These are phyloP conservation scores for Trypoxylus dichotomus DNA, from an alignment of 1,140 invertebrate genomes.

Conservation along the genomic window DNA sequence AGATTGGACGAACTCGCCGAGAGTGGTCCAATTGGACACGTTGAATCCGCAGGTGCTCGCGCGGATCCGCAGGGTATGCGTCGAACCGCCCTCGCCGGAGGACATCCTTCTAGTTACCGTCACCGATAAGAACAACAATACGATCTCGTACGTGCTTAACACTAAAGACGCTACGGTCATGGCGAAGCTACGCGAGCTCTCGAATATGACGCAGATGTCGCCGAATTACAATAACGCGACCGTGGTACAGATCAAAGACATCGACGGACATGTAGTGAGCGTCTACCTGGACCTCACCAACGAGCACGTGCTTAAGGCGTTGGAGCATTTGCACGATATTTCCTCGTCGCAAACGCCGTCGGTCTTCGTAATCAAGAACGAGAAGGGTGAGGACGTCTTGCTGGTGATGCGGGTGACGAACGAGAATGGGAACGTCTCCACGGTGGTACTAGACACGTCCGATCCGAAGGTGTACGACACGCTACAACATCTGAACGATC, in stretches of 20 bases:
- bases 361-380: not conserved
- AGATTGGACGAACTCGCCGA: not conserved
- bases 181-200: not conserved
- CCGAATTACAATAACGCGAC: not conserved
- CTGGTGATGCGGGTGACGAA: not conserved
- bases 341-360: not conserved
- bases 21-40: not conserved
- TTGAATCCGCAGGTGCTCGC: not conserved
- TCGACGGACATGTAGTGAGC: not conserved
- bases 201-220: not conserved
- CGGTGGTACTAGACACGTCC: not conserved
- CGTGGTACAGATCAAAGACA: not conserved
- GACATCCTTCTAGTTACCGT: not conserved
- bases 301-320: not conserved
- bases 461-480: not conserved
- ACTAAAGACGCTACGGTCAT: not conserved
- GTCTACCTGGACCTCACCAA: not conserved
- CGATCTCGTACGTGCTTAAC: not conserved
- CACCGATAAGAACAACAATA: not conserved
- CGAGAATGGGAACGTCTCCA: not conserved
- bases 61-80: not conserved
- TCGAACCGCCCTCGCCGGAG: not conserved
- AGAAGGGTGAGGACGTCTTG: not conserved
- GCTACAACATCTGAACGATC: not conserved
- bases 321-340: not conserved